These are phyloP conservation scores for Drosophila varians DNA, from an alignment of 1,140 invertebrate species.

Conservation along the genomic window DNA sequence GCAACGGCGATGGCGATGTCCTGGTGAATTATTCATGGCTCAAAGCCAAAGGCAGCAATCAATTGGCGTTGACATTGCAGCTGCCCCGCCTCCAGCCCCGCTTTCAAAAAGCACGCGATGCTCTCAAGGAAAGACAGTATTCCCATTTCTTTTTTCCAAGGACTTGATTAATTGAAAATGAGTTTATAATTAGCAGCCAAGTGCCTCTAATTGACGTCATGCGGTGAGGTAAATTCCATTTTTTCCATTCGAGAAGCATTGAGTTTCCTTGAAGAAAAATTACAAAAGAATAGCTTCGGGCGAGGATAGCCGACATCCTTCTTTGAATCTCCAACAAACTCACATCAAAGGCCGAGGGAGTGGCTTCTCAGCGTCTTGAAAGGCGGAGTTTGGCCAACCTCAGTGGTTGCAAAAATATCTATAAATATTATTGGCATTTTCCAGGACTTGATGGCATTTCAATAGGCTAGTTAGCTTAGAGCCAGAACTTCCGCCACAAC, in stretches of 20 bases:
- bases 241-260: conserved; percentile 5
- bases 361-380: conserved; percentile 31
- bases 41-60: conserved; percentile 41
- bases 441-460: conserved; percentile 23
- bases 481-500: neutral
- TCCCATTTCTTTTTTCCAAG: conserved; percentile 25
- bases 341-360: conserved; percentile 66
- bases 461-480: conserved; percentile 32
- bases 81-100: neutral
- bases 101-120: conserved; percentile 46
- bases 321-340: conserved; percentile 25
- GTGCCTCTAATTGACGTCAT: conserved; percentile 49
- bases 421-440: neutral
- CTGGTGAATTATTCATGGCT: conserved; percentile 66
- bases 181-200: conserved; percentile 71
- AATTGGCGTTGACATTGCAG: conserved; percentile 73
- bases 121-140: conserved; percentile 30
- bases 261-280: conserved; percentile 40
- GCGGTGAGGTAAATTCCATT: conserved; percentile 18
- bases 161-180: conserved; percentile 76
- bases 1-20: conserved; percentile 43
- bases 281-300: conserved; percentile 64
- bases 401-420: conserved; percentile 10
- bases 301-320: conserved; percentile 34
- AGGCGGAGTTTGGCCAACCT: conserved; percentile 29